Conservation (phyloP, 2,888 invertebrate genomes). For the Cerastis leucographa region DNA sequence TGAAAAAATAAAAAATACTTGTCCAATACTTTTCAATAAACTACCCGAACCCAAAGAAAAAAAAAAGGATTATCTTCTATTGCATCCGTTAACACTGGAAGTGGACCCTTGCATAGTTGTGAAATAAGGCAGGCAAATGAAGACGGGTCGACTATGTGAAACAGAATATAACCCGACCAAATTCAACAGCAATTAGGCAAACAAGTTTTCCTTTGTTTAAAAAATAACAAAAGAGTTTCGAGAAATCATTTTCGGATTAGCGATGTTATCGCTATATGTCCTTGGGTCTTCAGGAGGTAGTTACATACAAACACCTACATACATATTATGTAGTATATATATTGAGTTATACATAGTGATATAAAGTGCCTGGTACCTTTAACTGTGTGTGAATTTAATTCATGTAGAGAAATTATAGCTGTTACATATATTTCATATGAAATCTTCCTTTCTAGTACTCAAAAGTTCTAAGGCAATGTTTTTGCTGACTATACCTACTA, state of each 20-base stretch:
- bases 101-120: neutral
- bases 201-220: conserved; percentile 34
- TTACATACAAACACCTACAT: neutral
- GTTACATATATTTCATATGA: no score
- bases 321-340: neutral
- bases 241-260: conserved; percentile 46
- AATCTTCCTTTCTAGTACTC: no score
- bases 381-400: no score
- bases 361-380: no score
- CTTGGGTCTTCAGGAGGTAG: conserved; percentile 35
- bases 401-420: no score
- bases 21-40: no score
- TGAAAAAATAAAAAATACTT: no score
- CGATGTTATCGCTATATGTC: conserved; percentile 52
- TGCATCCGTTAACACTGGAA: no score
- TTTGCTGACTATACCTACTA: no score
- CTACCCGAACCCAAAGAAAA: no score
- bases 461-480: no score
- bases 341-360: neutral
- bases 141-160: neutral
- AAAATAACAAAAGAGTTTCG: conserved; percentile 53
- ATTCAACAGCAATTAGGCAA: conserved; percentile 20
- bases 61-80: no score
- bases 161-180: neutral
- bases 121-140: neutral